These are phyloP conservation scores for Asbolus verrucosus DNA, from an alignment of 1,140 invertebrate species.

Conservation along the genomic window DNA sequence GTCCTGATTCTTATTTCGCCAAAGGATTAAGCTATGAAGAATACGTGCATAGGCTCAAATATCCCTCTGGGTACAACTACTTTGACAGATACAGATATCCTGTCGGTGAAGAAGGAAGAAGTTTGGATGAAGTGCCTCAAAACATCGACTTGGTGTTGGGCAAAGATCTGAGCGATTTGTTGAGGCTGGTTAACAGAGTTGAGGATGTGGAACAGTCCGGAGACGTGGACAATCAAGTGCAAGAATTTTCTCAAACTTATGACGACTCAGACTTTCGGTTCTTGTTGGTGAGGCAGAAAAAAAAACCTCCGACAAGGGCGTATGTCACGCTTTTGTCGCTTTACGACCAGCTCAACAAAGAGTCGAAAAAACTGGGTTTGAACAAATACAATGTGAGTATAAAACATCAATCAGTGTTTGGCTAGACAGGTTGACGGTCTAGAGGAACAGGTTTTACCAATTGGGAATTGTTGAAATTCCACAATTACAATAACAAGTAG, in stretches of 20 bases:
- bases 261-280: conserved; percentile 57
- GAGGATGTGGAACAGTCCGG: conserved; percentile 41
- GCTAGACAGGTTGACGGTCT: background rate
- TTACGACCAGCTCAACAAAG: conserved; percentile 70
- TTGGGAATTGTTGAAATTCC: conserved; percentile 13
- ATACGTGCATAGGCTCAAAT: conserved; percentile 49
- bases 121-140: conserved; percentile 45
- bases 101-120: conserved; percentile 38
- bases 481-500: background rate
- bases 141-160: conserved; percentile 55
- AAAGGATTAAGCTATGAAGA: conserved; percentile 46
- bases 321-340: conserved; percentile 67
- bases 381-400: conserved; percentile 68
- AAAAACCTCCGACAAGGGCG: conserved; percentile 61
- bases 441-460: conserved; percentile 11
- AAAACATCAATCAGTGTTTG: conserved; percentile 6
- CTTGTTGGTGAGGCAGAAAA: conserved; percentile 55
- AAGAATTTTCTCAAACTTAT: conserved; percentile 57
- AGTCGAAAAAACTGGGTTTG: conserved; percentile 68
- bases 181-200: conserved; percentile 53
- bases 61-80: conserved; percentile 48
- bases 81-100: conserved; percentile 55
- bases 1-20: conserved; percentile 57
- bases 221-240: conserved; percentile 51
- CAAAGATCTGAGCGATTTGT: conserved; percentile 50